Conservation (phyloP, 2,888 invertebrate genomes). For the Tenthredo amoena region DNA sequence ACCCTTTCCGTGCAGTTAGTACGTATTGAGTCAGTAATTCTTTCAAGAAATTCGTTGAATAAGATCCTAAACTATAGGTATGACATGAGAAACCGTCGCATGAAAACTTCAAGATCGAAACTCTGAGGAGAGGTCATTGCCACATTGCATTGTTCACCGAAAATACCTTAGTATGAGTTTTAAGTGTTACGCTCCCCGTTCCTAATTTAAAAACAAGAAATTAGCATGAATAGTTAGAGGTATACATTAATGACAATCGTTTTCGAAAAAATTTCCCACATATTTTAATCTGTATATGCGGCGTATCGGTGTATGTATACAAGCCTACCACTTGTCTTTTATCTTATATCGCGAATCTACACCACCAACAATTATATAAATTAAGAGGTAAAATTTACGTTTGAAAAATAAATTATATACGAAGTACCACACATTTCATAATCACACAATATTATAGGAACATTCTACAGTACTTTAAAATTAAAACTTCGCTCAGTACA, state of each 20-base stretch:
- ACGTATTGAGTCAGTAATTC: constrained; percentile 1
- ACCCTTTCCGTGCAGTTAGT: constrained; percentile 1
- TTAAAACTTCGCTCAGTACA: background rate
- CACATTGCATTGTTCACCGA: background rate
- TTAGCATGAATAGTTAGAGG: background rate
- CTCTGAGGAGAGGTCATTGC: background rate
- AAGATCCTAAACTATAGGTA: background rate
- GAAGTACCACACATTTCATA: background rate
- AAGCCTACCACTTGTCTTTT: background rate
- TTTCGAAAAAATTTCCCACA: background rate
- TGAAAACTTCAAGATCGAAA: background rate
- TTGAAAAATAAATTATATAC: background rate
- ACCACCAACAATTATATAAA: background rate
- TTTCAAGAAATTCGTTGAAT: background rate
- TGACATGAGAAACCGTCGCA: background rate
- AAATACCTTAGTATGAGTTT: background rate
- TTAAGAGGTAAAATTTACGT: background rate
- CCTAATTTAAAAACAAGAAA: constrained; percentile 27
- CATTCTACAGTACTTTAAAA: background rate
- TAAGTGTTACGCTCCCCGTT: background rate
- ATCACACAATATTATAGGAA: background rate
- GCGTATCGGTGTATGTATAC: background rate
- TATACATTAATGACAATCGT: background rate
- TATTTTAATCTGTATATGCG: background rate
- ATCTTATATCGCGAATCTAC: constrained; percentile 16